Base-by-base conservation (phyloP, 2,888 invertebrate species). In the Vesta saturnalis region DNA sequence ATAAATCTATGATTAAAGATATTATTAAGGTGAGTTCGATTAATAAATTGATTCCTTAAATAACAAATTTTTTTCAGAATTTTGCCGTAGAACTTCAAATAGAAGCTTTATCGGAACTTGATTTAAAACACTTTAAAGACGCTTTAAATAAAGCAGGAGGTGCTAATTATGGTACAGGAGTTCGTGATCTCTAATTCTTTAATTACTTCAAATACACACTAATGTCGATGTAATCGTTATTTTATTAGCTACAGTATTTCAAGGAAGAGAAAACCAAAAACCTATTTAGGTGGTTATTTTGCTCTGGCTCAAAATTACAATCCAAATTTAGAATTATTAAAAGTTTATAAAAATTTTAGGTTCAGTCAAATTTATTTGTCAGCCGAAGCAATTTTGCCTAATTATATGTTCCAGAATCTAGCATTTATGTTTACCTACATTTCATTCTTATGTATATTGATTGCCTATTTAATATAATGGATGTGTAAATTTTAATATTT, bases 131-230 rank as follows among this genome's bases (percentile, higher is more conserved):
- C 80, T 91, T 93, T 82, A 88, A 88, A 77, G 89, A 90, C 64
- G 89, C 89, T 69, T 83, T 93, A 77, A 89, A 88, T 77, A 89
- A 90, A 80, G 93, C 92, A 67, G 92, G 93, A 39, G 93, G 93
- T 73, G 93, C 93, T 63, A 92, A 93, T 84, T 93, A 93, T 79
- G 93, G 93, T 59, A 93, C 92, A 56, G 93, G 93, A 49, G 86
- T 90, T 75, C 86, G 92, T 80, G 90, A 91, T 79, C 86, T 86
- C 85, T 87, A 86, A 87, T n/a, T 18, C 19, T 12, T 52, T n/a
- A n/a, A n/a, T n/a, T n/a, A n/a, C n/a, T n/a, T n/a, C n/a, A n/a
- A 19, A 19, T 52, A 39, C n/a, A 39, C 8, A 39, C 2, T 23
- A 39, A n/a, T 39, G 39, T n/a, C 8, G n/a, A 10, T 30, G 10